Conservation (phyloP, 1,140 invertebrate species). For the Bactericera cockerelli region DNA sequence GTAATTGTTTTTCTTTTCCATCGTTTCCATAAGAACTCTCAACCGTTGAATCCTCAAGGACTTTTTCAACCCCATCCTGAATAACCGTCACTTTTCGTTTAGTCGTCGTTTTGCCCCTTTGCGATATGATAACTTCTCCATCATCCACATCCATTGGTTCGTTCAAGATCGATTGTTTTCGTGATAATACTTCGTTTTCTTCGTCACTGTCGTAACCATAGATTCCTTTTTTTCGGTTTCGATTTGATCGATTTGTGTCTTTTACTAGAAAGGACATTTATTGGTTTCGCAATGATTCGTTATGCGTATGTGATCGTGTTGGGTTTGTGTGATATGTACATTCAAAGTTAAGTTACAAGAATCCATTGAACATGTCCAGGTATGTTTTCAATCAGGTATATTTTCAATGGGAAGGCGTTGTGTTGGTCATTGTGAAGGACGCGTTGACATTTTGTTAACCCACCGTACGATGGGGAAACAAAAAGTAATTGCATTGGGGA, state of each 20-base stretch:
- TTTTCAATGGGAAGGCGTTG: too few species aligned
- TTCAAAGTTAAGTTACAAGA: too few species aligned
- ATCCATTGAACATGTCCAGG: not conserved
- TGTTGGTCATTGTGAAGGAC: too few species aligned
- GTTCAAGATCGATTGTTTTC: slow-evolving; percentile 5
- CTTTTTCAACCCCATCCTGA: slow-evolving; percentile 33
- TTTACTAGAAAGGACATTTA: not conserved
- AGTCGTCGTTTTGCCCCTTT: slow-evolving; percentile 3
- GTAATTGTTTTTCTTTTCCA: not conserved
- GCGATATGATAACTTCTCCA: not conserved
- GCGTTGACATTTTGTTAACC: too few species aligned
- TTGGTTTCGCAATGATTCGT: too few species aligned
- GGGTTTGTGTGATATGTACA: not conserved
- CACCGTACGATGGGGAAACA: too few species aligned
- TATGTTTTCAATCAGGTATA: too few species aligned
- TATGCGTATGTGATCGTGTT: not conserved
- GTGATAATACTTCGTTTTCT: not conserved
- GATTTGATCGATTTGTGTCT: not conserved
- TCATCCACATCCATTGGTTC: too few species aligned
- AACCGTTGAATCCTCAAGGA: slow-evolving; percentile 24
- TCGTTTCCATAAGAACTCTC: not conserved
- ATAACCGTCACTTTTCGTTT: slow-evolving; percentile 13
- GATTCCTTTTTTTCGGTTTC: not conserved
- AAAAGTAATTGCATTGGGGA: too few species aligned
- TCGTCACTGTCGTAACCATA: not conserved